Evolutionary conservation across 2,113 vertebrate genomes (phyloP).

Genomic region (Sinocyclocheilus grahami): DNA sequence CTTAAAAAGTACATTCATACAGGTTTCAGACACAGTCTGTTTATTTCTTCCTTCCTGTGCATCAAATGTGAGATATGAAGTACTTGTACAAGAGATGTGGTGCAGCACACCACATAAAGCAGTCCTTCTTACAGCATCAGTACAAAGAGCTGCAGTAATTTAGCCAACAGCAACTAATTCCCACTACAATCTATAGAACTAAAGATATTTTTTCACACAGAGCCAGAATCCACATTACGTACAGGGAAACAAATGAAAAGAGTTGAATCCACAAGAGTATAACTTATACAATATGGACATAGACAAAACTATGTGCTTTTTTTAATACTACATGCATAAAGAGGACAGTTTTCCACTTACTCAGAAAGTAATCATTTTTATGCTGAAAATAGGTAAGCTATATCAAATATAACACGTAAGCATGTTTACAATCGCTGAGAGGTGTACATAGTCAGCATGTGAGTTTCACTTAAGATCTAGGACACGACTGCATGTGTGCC

Average conservation of each 20-base stretch:
- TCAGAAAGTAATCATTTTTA: background rate
- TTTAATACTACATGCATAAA: background rate
- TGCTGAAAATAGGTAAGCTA: background rate
- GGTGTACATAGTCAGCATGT: background rate
- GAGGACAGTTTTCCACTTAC: background rate
- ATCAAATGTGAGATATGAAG: constrained; percentile 62
- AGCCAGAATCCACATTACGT: background rate
- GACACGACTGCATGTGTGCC: background rate
- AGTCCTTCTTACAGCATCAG: constrained; percentile 60
- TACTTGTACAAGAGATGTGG: constrained; percentile 62
- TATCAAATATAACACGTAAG: background rate
- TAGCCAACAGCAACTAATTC: constrained; percentile 58
- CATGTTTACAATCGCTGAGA: constrained; percentile 1
- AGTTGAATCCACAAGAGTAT: background rate
- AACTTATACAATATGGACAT: background rate
- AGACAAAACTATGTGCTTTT: background rate
- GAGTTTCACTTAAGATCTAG: background rate
- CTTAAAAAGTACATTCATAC: background rate
- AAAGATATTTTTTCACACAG: background rate
- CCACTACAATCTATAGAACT: constrained; percentile 56
- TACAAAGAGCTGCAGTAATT: constrained; percentile 65
- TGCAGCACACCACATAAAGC: constrained; percentile 70
- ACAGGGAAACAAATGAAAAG: background rate
- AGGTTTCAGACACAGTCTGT: background rate
- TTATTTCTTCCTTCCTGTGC: constrained; percentile 42